phyloP scores from a whole-genome alignment of 2,797 vertebrate genomes.

The Pangasius sanitwongsei region DNA sequence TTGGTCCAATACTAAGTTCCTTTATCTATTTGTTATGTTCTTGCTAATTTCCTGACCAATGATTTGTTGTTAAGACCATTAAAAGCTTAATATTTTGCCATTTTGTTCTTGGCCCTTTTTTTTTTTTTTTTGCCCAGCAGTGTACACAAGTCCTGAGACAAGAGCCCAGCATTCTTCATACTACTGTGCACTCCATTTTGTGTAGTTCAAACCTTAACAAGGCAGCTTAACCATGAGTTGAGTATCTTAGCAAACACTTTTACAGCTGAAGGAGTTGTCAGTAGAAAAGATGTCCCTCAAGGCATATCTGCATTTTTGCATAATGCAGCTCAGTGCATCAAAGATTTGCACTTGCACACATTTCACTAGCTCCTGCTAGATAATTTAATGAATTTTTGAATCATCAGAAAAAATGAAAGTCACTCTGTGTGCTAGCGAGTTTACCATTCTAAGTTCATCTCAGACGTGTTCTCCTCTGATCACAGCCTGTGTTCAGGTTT shows the following conservation, averaged over 20 bases:
- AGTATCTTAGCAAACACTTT: conserved; percentile 10
- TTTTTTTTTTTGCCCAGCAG: too few species aligned
- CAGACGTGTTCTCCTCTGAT: conserved; percentile 21
- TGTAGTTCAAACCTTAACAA: conserved; percentile 10
- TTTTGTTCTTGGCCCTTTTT: too few species aligned
- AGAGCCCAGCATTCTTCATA: not conserved
- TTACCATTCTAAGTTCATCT: conserved; percentile 32
- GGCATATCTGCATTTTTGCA: conserved; percentile 10
- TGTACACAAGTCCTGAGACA: not conserved
- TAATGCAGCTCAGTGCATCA: not conserved
- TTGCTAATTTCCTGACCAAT: too few species aligned
- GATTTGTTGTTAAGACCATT: too few species aligned
- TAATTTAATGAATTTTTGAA: conserved; percentile 48
- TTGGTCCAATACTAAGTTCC: too few species aligned
- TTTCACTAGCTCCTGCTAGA: conserved; percentile 19
- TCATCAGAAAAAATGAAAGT: conserved; percentile 32
- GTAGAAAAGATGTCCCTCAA: conserved; percentile 21
- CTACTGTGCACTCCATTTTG: conserved; percentile 1
- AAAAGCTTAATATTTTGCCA: too few species aligned
- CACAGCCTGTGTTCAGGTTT: conserved; percentile 24
- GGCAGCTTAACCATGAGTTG: not conserved
- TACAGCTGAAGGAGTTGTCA: conserved; percentile 28
- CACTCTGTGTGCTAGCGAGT: conserved; percentile 15
- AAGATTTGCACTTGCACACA: conserved; percentile 22
- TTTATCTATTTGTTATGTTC: too few species aligned